phyloP scores from a whole-genome alignment of 2,113 vertebrate species.

The Chroicocephalus ridibundus region DNA sequence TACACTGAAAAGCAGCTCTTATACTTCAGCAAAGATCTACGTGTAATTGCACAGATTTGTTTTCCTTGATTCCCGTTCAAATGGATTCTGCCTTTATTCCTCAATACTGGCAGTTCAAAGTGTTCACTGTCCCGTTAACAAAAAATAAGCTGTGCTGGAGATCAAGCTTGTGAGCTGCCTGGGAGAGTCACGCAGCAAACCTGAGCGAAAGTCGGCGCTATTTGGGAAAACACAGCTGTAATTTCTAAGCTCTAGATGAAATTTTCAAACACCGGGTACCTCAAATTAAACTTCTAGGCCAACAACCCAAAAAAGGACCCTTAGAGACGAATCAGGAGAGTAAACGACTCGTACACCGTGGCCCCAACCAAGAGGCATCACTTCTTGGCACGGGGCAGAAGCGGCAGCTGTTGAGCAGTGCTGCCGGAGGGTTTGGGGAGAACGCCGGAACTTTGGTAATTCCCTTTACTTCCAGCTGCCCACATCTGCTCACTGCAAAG shows the following conservation, averaged over 20 bases:
- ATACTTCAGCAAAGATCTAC: background rate
- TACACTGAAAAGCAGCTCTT: background rate
- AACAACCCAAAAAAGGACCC: background rate
- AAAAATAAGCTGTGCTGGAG: background rate
- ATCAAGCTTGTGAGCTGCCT: background rate
- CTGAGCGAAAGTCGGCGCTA: background rate
- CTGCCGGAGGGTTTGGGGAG: background rate
- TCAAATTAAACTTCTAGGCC: background rate
- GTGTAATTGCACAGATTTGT: background rate
- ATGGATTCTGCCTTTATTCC: background rate
- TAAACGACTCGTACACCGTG: background rate
- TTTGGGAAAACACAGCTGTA: background rate
- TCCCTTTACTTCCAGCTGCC: background rate
- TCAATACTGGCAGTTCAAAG: background rate
- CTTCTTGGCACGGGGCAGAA: fast-evolving
- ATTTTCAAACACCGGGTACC: background rate
- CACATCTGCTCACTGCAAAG: too few species aligned
- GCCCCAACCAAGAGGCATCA: background rate
- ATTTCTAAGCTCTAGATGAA: background rate
- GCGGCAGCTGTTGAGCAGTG: background rate
- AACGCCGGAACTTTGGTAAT: fast-evolving
- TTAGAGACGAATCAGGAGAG: background rate
- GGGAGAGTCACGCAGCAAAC: background rate
- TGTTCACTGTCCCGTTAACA: background rate
- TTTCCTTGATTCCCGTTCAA: background rate